Evolutionary conservation across 1,140 invertebrate genomes (phyloP).

Genomic region (Aphelenchoides fujianensis): DNA sequence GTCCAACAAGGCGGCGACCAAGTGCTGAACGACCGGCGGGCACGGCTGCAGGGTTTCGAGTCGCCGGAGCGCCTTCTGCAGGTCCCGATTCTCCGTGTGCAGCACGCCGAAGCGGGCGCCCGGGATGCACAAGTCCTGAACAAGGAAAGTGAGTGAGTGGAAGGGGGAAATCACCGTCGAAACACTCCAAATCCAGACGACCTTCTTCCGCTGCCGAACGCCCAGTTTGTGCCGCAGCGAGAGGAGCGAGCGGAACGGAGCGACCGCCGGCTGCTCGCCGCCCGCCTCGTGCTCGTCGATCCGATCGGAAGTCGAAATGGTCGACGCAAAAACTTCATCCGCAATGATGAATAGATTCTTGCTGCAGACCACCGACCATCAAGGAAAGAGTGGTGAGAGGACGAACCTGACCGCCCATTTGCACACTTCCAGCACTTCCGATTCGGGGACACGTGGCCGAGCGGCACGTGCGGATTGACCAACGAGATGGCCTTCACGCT

Average conservation of each 20-base stretch:
- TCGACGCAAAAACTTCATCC: slow-evolving; percentile 42
- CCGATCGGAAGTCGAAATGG: no score
- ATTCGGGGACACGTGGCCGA: slow-evolving; percentile 27
- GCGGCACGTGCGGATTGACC: slow-evolving; percentile 38
- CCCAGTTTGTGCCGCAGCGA: slow-evolving; percentile 27
- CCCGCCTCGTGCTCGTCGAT: no score
- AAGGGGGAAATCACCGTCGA: background rate
- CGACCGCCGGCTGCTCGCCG: background rate
- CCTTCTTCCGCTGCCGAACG: slow-evolving; percentile 20
- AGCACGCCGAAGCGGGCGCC: slow-evolving; percentile 30
- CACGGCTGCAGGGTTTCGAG: slow-evolving; percentile 41
- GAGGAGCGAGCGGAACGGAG: slow-evolving; percentile 15
- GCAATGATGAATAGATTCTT: slow-evolving; percentile 35
- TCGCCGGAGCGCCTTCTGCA: slow-evolving; percentile 36
- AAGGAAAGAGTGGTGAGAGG: slow-evolving; percentile 1
- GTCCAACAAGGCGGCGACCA: slow-evolving; percentile 23
- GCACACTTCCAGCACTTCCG: slow-evolving; percentile 29
- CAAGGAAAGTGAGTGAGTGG: background rate
- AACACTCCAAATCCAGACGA: slow-evolving; percentile 37
- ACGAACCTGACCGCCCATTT: slow-evolving; percentile 35
- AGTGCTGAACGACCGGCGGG: slow-evolving; percentile 35
- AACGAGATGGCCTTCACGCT: slow-evolving; percentile 34
- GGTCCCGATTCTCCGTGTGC: slow-evolving; percentile 32
- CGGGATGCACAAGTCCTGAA: slow-evolving; percentile 38
- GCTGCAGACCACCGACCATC: slow-evolving; percentile 27